Base-by-base conservation (phyloP, 2,113 vertebrate genomes). In the Cyprinus carpio region DNA sequence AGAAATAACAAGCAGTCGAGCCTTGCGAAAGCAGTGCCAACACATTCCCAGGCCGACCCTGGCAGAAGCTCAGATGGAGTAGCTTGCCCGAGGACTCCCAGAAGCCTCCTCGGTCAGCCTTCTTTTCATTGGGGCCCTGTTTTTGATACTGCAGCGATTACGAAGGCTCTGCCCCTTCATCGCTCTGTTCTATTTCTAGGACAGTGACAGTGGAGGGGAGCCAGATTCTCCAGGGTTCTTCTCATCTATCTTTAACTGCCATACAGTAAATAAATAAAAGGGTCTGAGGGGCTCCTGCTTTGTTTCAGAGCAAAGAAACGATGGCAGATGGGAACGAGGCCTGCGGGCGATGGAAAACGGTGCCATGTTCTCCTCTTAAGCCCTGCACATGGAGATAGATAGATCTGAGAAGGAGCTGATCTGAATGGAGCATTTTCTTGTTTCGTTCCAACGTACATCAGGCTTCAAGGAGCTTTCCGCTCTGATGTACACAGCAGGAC, bases 241-340 rank as follows among this genome's bases (percentile, higher is more conserved):
- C 84, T 87, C 81, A 82, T 88, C 82, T 78, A 88, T 84, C 87
- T 87, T 90, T 84, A 89, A 78, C 62, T 56, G 62, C 78, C 23
- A 71, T 49, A 54, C 31, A 85, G 82, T 83, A 83, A 88, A 87
- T 86, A 90, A 90, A 79, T 89, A 83, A 91, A 89, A 80, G 75
- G 49, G 84, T 88, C 87, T 85, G 27, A 83, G 82, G 82, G 86
- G 89, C 79, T 37, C 81, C 43, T 83, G 87, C 88, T 81, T 88
- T 82, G 82, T 86, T 90, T 87, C 89, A 75, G 89, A 91, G 76
- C n/a, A 54, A 87, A 85, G 84, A 86, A 80, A 81, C 51, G 56
- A 84, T 15, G 75, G 90, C 89, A 93, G 90, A 92, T 89, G 90
- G 91, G 58, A 12, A 80, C 37, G 25, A 84, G 87, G 87, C 87